phyloP scores from a whole-genome alignment of 2,888 invertebrate species.

The Cantharis lateralis region DNA sequence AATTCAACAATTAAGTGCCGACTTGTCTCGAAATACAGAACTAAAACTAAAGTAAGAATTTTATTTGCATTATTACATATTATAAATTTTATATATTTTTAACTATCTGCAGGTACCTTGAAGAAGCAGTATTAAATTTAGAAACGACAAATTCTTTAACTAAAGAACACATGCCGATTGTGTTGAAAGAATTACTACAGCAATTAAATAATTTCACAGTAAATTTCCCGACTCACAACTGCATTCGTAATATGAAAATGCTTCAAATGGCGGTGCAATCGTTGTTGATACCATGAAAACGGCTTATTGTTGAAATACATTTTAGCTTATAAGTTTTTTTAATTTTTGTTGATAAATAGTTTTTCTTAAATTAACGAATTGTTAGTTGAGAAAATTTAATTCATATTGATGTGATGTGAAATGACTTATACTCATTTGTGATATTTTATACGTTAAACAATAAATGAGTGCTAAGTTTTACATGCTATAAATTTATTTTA shows the following conservation, averaged over 20 bases:
- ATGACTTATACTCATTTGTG: conserved; percentile 18
- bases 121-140: conserved; percentile 84
- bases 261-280: conserved; percentile 71
- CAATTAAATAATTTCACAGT: conserved; percentile 73
- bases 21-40: conserved; percentile 82
- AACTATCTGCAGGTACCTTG: conserved; percentile 71
- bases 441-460: conserved; percentile 13
- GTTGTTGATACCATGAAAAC: conserved; percentile 12
- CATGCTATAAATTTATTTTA: not conserved
- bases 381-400: not conserved
- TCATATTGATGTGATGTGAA: not conserved
- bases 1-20: conserved; percentile 92
- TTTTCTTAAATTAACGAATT: not conserved
- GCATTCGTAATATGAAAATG: conserved; percentile 69
- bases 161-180: conserved; percentile 79
- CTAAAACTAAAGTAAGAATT: conserved; percentile 73
- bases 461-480: conserved; percentile 18
- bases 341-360: not conserved
- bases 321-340: conserved; percentile 1
- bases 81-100: not conserved
- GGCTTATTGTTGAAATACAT: not conserved
- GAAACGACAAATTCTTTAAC: conserved; percentile 78
- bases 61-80: not conserved
- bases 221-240: conserved; percentile 68
- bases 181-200: conserved; percentile 75